Evolutionary conservation across 2,888 invertebrate genomes (phyloP).

Genomic region (Meghimatium bilineatum): DNA sequence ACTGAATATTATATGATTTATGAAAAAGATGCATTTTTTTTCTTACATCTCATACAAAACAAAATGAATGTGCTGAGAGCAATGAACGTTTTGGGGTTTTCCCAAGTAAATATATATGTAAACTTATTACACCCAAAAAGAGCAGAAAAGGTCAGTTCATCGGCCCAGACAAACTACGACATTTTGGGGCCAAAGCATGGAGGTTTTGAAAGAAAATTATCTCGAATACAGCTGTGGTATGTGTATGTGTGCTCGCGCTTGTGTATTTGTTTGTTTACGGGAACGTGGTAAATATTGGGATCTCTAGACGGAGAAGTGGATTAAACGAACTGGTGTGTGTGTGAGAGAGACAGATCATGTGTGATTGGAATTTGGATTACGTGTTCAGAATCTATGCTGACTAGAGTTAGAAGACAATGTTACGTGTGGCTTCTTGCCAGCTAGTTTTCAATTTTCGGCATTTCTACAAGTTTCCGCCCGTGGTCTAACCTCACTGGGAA

Average conservation of each 20-base stretch:
- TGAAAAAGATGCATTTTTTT: constrained; percentile 10
- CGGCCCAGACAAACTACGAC: constrained; percentile 11
- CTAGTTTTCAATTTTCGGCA: neutral
- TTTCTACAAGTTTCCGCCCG: neutral
- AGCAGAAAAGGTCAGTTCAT: constrained; percentile 10
- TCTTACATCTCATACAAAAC: constrained; percentile 4
- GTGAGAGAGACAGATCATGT: neutral
- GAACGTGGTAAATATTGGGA: neutral
- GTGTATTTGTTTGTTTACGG: too few species aligned
- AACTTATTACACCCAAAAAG: neutral
- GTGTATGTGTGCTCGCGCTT: neutral
- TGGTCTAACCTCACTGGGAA: neutral
- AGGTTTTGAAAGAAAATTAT: neutral
- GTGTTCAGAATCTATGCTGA: neutral
- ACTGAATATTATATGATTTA: neutral
- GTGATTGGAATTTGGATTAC: neutral
- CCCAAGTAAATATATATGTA: constrained; percentile 12
- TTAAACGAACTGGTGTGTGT: neutral
- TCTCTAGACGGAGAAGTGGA: neutral
- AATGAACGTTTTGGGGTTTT: neutral
- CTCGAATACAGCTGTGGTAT: neutral
- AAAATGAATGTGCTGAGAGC: constrained; percentile 16
- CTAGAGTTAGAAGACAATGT: neutral
- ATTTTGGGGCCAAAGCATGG: constrained; percentile 7
- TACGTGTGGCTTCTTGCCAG: neutral